Base-by-base conservation (phyloP, 2,888 invertebrate species). In the Macaria liturata region DNA sequence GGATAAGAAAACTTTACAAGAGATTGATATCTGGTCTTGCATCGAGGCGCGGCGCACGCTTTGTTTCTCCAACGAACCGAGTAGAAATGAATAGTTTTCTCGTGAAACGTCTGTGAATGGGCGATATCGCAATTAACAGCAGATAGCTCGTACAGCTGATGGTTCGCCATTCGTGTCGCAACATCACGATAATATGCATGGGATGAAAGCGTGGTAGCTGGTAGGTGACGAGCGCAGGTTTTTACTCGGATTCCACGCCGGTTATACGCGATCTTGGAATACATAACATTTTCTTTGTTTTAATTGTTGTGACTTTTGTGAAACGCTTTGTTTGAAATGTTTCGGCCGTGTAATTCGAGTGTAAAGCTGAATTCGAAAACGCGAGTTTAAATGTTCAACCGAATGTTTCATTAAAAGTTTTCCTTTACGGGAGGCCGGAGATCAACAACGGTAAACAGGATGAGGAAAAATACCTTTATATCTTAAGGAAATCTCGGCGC, bases 131-230 rank as follows among this genome's bases (percentile, higher is more conserved):
- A 78, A 73, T 76, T 80, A 82, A 86, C 83, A 82, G 79, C 78
- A 80, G 80, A 83, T 82, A 80, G 74, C 75, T 81, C 71, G 72
- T 85, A 87, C 89, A 88, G 86, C 86, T 88, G 88, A 87, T 86
- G 84, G 75, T 76, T 80, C 72, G 78, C 78, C 78, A 80, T 71
- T 83, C 85, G 84, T 83, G 78, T 76, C 81, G 81, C 74, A 74
- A 74, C 73, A 69, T 75, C 80, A 81, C 83, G 81, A 80, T 77
- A 74, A 65, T 75, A 80, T 79, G 79, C 79, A 81, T 77, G 76
- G 79, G 76, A 81, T 81, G 86, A 87, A 87, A 88, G 86, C 86
- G 83, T 76, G 77, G 65, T 72, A 75, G 66, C 20, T 20, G 20
- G 20, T 20, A 20, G 63, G 60, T 64, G 42, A 72, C 73, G 72